Evolutionary conservation across 2,888 invertebrate genomes (phyloP).

Genomic region (Sylvicola fuscatus): DNA sequence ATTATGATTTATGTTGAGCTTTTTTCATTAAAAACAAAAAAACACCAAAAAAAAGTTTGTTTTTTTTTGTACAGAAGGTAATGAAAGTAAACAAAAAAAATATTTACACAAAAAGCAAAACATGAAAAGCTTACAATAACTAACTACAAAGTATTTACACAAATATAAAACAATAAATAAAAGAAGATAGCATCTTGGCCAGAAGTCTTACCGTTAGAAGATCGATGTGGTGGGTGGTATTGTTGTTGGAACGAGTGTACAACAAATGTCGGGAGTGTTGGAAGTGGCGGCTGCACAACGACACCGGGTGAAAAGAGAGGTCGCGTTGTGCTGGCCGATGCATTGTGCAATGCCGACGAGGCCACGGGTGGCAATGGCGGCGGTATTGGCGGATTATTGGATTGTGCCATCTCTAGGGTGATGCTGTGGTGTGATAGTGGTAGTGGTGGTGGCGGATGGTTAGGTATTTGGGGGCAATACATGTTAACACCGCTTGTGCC

Average conservation of each 20-base stretch:
- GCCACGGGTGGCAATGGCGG: conserved; percentile 9
- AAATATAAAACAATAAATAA: too few species aligned
- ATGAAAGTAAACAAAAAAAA: too few species aligned
- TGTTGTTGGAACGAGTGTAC: background rate
- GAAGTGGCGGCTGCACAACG: conserved; percentile 38
- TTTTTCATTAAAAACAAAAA: too few species aligned
- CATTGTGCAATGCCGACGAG: conserved; percentile 13
- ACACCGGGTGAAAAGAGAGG: conserved; percentile 31
- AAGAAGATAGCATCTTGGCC: too few species aligned
- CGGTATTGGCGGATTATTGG: conserved; percentile 11
- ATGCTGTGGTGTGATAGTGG: background rate
- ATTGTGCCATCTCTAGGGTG: conserved; percentile 2
- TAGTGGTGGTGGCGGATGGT: conserved; percentile 10
- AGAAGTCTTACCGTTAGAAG: too few species aligned
- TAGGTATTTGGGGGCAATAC: conserved; percentile 15
- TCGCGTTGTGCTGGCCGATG: conserved; percentile 8
- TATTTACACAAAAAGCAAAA: too few species aligned
- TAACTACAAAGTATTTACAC: too few species aligned
- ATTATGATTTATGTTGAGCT: too few species aligned
- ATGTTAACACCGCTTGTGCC: background rate
- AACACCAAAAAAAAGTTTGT: too few species aligned
- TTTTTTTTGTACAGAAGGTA: too few species aligned
- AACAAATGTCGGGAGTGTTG: conserved; percentile 10
- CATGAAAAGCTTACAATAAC: too few species aligned
- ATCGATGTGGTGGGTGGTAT: too few species aligned